Conservation (phyloP, 35 echinoderm and acorn worm genomes). For the Holothuria glaberrima region DNA sequence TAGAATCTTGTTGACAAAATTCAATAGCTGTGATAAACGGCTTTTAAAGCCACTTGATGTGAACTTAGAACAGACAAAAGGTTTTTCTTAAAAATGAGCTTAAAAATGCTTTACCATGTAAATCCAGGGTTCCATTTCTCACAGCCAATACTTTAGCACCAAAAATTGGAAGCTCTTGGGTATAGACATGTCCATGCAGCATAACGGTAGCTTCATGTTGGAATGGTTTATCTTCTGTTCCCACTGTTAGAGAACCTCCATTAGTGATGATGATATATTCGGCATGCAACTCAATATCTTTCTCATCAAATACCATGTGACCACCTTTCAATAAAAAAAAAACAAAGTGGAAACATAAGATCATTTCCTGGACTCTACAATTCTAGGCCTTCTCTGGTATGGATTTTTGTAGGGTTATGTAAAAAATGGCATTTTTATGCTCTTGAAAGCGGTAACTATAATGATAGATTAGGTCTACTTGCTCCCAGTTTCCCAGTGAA, state of each 20-base stretch:
- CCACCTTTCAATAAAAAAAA: slow-evolving; percentile 79
- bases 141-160: slow-evolving; percentile 96
- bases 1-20: too few species aligned
- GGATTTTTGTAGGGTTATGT: too few species aligned
- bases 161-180: slow-evolving; percentile 81
- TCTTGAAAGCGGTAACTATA: too few species aligned
- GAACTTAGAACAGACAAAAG: too few species aligned
- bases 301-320: slow-evolving; percentile 89
- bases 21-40: too few species aligned
- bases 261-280: slow-evolving; percentile 93
- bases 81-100: neutral
- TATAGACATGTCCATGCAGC: slow-evolving; percentile 82
- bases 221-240: slow-evolving; percentile 91
- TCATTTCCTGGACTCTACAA: too few species aligned
- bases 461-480: too few species aligned
- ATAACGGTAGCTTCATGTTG: slow-evolving; percentile 92
- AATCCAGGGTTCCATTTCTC: slow-evolving; percentile 91
- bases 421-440: too few species aligned
- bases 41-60: too few species aligned
- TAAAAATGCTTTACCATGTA: slow-evolving; percentile 48
- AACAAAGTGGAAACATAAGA: neutral
- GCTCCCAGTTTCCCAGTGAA: too few species aligned
- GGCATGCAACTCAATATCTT: slow-evolving; percentile 83
- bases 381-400: too few species aligned
- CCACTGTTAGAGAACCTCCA: slow-evolving; percentile 85